Conservation (phyloP, 2,113 vertebrate genomes). For the Columba janthina region DNA sequence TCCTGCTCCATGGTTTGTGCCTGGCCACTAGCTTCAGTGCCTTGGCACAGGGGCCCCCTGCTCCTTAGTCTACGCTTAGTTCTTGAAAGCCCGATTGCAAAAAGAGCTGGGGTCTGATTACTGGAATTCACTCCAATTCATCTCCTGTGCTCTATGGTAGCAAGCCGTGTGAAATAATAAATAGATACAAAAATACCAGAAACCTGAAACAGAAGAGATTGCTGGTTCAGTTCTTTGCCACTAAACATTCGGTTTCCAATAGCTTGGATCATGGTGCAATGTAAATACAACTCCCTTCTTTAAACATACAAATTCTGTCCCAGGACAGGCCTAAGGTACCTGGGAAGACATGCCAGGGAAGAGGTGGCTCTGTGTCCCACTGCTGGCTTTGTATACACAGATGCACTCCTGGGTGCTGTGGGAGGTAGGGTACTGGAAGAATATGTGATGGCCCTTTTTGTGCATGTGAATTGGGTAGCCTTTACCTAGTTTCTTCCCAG, state of each 20-base stretch:
- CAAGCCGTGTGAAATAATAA: not conserved
- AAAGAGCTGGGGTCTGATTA: not conserved
- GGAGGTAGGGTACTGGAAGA: not conserved
- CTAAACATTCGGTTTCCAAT: not conserved
- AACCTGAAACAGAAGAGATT: not conserved
- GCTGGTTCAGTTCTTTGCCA: not conserved
- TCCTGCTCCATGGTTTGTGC: not conserved
- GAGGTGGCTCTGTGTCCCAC: not conserved
- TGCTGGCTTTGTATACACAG: fast-evolving
- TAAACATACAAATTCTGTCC: not conserved
- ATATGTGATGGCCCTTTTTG: not conserved
- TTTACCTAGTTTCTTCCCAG: not conserved
- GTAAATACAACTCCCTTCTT: not conserved
- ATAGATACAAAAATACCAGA: not conserved
- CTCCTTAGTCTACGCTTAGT: not conserved
- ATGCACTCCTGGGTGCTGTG: not conserved
- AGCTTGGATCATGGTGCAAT: not conserved
- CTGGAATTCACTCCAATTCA: not conserved
- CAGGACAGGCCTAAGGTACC: not conserved
- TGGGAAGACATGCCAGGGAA: not conserved
- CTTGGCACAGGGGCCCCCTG: not conserved
- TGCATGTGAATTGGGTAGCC: not conserved
- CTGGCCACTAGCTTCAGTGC: not conserved
- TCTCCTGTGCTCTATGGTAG: not conserved
- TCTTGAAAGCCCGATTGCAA: not conserved